Percentiles rank a stretch among this genome's conserved stretches.
Evolutionary conservation across 2,113 vertebrate genomes (phyloP).

Genomic region (Lontra canadensis): DNA sequence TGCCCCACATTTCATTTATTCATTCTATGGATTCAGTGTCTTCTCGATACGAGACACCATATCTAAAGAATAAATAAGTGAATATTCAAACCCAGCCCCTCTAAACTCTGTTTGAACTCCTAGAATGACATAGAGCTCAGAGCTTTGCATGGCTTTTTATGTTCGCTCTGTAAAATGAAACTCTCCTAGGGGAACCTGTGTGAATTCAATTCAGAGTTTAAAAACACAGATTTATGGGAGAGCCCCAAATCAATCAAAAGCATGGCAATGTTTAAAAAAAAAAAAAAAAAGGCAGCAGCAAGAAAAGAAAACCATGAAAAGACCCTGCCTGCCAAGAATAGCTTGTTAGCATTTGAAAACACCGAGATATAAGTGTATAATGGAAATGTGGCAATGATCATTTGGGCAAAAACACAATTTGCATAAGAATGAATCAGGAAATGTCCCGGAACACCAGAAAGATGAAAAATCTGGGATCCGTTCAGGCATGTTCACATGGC

Average conservation of each 20-base stretch:
- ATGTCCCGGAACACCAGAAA: constrained; percentile 27
- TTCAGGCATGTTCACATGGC: neutral
- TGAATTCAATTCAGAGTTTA: constrained; percentile 50
- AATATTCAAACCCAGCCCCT: neutral
- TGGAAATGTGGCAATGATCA: constrained; percentile 16
- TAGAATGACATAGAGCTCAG: neutral
- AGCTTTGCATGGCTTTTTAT: constrained; percentile 35
- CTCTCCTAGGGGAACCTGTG: neutral
- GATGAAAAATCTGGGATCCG: neutral
- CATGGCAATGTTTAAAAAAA: neutral
- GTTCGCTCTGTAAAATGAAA: constrained; percentile 41
- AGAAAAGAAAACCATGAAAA: neutral
- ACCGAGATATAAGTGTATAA: neutral
- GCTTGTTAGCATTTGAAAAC: constrained; percentile 48
- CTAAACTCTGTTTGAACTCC: constrained; percentile 41
- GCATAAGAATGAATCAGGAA: constrained; percentile 45
- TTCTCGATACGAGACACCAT: neutral
- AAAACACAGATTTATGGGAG: constrained; percentile 47
- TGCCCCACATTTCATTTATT: neutral
- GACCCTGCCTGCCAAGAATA: constrained; percentile 9
- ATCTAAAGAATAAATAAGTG: neutral
- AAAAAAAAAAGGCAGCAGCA: neutral
- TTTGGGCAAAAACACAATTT: constrained; percentile 30
- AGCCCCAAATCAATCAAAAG: constrained; percentile 33
- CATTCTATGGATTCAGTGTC: neutral